phyloP scores from a whole-genome alignment of 2,797 vertebrate genomes.

The Onychomys torridus region DNA sequence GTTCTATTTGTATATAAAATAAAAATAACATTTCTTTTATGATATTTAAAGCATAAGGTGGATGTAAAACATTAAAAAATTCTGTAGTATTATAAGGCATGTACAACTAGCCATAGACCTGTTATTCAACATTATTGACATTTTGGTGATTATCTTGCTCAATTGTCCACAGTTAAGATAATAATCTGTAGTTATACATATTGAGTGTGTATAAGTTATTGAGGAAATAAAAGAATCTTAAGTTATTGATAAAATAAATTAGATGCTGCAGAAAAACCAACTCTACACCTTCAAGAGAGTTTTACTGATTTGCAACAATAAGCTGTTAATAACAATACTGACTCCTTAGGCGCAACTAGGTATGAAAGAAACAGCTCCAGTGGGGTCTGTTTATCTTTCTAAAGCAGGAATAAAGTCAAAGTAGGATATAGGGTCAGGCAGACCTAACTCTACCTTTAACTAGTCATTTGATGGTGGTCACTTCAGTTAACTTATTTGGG shows the following conservation, averaged over 20 bases:
- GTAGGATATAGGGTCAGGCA: background rate
- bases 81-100: background rate
- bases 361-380: background rate
- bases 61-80: background rate
- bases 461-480: background rate
- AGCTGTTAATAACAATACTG: background rate
- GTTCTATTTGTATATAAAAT: background rate
- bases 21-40: background rate
- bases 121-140: background rate
- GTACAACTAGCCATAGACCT: background rate
- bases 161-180: background rate
- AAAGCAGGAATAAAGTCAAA: background rate
- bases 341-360: background rate
- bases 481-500: background rate
- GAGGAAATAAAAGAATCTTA: background rate
- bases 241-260: background rate
- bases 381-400: background rate
- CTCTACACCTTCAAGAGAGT: background rate
- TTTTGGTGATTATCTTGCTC: background rate
- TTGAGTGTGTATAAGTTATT: background rate
- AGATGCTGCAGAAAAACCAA: background rate
- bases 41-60: conserved; percentile 25
- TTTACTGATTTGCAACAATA: background rate
- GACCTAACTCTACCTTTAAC: background rate
- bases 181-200: background rate